phyloP scores from a whole-genome alignment of 2,888 invertebrate species.

The Gastracanthus pulcherrimus region DNA sequence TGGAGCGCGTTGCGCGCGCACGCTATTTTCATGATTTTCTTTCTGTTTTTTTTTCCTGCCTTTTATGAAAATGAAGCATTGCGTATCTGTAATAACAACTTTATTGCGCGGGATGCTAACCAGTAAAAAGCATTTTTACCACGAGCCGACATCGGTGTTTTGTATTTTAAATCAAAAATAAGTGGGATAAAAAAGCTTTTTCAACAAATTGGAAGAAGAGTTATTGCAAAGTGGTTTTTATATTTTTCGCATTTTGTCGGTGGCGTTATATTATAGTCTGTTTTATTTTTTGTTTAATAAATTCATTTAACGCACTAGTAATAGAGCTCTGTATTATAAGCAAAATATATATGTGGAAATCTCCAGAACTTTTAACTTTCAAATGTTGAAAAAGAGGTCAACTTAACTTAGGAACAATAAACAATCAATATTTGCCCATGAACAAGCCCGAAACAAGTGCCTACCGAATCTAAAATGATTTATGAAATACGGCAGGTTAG shows the following conservation, averaged over 20 bases:
- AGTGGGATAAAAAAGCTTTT: background rate
- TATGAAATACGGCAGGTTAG: too few relatives aligned
- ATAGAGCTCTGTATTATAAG: too few relatives aligned
- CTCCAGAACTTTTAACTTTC: too few relatives aligned
- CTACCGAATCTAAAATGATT: too few relatives aligned
- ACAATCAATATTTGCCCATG: too few relatives aligned
- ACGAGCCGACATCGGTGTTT: background rate
- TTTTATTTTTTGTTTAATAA: too few relatives aligned
- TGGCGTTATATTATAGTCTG: background rate
- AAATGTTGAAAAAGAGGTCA: too few relatives aligned
- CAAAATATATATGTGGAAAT: too few relatives aligned
- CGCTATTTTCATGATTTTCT: background rate
- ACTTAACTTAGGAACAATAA: too few relatives aligned
- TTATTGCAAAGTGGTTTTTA: conserved; percentile 25
- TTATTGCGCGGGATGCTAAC: conserved; percentile 2
- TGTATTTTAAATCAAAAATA: conserved; percentile 26
- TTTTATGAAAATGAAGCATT: conserved; percentile 38
- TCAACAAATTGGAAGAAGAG: conserved; percentile 13
- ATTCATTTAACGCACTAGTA: too few relatives aligned
- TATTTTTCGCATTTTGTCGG: conserved; percentile 1
- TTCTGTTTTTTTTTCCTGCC: background rate
- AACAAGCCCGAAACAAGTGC: too few relatives aligned
- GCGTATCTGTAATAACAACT: conserved; percentile 14
- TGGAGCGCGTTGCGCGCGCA: too few relatives aligned
- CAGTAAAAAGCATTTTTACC: conserved; percentile 22